These are phyloP conservation scores for Pitta sordida DNA, from an alignment of 2,113 vertebrate species.

Conservation along the genomic window DNA sequence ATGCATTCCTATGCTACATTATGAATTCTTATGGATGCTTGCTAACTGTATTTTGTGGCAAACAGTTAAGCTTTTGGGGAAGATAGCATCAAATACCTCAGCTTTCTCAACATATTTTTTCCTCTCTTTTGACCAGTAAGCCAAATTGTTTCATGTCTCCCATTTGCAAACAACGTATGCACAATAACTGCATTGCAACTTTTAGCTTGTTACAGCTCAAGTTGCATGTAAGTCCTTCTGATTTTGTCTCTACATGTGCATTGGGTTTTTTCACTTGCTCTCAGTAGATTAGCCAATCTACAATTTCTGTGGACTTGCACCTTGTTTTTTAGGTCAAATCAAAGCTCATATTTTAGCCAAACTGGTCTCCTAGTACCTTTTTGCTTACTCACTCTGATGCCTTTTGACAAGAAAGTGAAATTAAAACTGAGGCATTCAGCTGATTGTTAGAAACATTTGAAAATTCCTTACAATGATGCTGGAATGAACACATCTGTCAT, in stretches of 20 bases:
- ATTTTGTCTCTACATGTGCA: not conserved
- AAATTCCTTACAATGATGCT: not conserved
- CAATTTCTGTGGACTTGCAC: not conserved
- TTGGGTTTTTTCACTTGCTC: not conserved
- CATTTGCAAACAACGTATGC: not conserved
- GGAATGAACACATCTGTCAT: not conserved
- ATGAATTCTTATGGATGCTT: not conserved
- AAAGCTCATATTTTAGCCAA: not conserved
- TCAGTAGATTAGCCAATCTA: not conserved
- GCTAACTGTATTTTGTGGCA: not conserved
- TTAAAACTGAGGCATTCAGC: not conserved
- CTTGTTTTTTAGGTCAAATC: not conserved
- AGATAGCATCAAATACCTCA: not conserved
- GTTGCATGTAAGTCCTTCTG: not conserved
- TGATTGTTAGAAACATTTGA: not conserved
- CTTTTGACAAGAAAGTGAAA: not conserved
- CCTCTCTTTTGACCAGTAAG: not conserved
- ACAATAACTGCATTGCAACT: not conserved
- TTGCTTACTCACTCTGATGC: not conserved
- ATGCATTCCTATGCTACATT: not conserved
- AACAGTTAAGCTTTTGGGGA: not conserved
- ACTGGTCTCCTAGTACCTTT: not conserved
- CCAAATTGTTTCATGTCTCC: not conserved
- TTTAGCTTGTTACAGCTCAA: not conserved
- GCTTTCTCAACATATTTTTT: not conserved